These are phyloP conservation scores for Propithecus perrieri DNA, from an alignment of 2,797 vertebrate genomes.

Conservation along the genomic window DNA sequence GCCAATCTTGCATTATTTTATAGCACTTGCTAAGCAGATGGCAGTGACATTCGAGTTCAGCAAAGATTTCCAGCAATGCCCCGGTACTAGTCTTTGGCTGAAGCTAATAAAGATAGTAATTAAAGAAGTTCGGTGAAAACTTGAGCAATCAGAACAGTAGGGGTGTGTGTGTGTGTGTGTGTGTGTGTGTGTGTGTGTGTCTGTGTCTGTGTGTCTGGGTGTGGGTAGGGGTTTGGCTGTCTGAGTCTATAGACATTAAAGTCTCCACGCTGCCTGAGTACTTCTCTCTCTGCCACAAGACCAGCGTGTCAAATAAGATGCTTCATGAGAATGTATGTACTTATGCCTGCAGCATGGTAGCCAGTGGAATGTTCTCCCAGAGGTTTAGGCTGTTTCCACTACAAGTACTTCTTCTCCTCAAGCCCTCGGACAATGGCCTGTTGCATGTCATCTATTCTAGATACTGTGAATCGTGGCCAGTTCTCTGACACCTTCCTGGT, in stretches of 20 bases:
- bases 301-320: slow-evolving; percentile 27
- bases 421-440: neutral
- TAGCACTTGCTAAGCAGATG: neutral
- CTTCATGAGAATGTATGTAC: neutral
- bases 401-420: neutral
- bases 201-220: neutral
- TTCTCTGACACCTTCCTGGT: neutral
- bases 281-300: slow-evolving; percentile 4
- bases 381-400: neutral
- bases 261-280: neutral
- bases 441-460: neutral
- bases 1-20: neutral
- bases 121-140: neutral
- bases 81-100: neutral
- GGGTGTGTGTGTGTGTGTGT: no score
- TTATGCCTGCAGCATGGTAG: neutral
- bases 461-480: neutral
- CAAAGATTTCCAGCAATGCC: neutral
- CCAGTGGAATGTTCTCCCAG: neutral
- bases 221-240: neutral
- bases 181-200: rapidly evolving
- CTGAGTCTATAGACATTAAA: neutral
- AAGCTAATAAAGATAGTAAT: neutral
- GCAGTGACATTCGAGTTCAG: neutral
- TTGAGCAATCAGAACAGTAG: neutral